Conservation (phyloP, 2,888 invertebrate genomes). For the Caenorhabditis becei region DNA sequence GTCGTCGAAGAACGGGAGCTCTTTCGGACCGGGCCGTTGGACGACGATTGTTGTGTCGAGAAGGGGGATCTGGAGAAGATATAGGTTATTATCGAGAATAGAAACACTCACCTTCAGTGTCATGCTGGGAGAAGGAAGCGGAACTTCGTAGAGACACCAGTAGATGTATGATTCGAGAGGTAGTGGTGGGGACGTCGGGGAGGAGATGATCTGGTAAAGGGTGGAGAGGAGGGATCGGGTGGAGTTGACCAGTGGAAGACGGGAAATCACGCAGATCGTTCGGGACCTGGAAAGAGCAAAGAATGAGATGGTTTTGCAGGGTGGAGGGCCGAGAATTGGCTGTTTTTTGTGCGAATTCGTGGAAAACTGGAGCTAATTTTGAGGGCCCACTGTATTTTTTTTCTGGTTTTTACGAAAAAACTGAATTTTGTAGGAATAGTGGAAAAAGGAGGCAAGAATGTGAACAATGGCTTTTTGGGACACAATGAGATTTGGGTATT, state of each 20-base stretch:
- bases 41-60: constrained; percentile 73
- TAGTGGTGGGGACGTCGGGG: constrained; percentile 86
- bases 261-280: constrained; percentile 93
- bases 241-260: constrained; percentile 90
- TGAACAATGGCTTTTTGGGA: no score
- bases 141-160: constrained; percentile 93
- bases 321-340: background rate
- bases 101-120: constrained; percentile 85
- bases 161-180: constrained; percentile 94
- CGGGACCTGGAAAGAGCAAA: constrained; percentile 85
- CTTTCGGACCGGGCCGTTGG: constrained; percentile 84
- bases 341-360: background rate
- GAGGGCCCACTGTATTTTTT: background rate
- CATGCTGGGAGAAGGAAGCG: constrained; percentile 91
- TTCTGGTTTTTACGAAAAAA: background rate
- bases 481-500: no score
- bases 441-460: no score
- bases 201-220: constrained; percentile 82
- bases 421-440: background rate
- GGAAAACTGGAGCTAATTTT: constrained; percentile 21
- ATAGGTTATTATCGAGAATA: no score
- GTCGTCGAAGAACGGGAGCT: constrained; percentile 95
- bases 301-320: constrained; percentile 2
- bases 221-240: constrained; percentile 88
- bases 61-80: constrained; percentile 70